Evolutionary conservation across 1,140 invertebrate species (phyloP).

Genomic region (Trichonephila clavipes): DNA sequence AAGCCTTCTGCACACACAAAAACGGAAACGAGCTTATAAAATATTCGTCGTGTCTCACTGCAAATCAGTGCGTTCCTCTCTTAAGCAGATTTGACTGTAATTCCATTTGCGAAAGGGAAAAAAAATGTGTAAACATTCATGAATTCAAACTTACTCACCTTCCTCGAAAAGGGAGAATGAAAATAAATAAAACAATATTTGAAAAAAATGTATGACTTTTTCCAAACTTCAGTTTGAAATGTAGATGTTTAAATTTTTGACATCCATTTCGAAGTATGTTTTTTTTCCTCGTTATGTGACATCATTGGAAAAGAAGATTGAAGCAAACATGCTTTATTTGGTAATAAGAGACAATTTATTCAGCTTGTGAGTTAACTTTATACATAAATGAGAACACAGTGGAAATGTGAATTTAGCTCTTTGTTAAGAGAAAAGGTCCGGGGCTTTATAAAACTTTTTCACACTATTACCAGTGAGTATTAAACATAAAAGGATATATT

Average conservation of each 20-base stretch:
- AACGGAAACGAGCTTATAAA: slow-evolving; percentile 20
- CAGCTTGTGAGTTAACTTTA: too few species aligned
- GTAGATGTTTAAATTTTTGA: background rate
- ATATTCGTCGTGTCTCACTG: slow-evolving; percentile 26
- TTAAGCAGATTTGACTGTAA: slow-evolving; percentile 48
- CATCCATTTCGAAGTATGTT: background rate
- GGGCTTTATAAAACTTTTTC: too few species aligned
- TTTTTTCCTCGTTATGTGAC: background rate
- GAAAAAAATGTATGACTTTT: background rate
- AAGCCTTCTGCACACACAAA: background rate
- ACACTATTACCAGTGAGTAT: too few species aligned
- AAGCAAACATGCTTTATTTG: too few species aligned
- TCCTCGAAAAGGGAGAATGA: too few species aligned
- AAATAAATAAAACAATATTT: too few species aligned
- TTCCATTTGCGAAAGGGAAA: slow-evolving; percentile 29
- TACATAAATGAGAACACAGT: too few species aligned
- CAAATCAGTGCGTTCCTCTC: slow-evolving; percentile 31
- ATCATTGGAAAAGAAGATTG: too few species aligned
- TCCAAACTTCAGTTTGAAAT: background rate
- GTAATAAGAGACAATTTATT: too few species aligned
- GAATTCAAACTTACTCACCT: slow-evolving; percentile 46
- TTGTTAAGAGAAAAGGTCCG: too few species aligned
- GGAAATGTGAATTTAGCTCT: too few species aligned
- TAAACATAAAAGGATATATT: too few species aligned
- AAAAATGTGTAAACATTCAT: slow-evolving; percentile 15